Percentiles rank a stretch among this genome's conserved stretches.
Evolutionary conservation across 2,113 vertebrate genomes (phyloP).

Genomic region (Sterrhoptilus dennistouni): DNA sequence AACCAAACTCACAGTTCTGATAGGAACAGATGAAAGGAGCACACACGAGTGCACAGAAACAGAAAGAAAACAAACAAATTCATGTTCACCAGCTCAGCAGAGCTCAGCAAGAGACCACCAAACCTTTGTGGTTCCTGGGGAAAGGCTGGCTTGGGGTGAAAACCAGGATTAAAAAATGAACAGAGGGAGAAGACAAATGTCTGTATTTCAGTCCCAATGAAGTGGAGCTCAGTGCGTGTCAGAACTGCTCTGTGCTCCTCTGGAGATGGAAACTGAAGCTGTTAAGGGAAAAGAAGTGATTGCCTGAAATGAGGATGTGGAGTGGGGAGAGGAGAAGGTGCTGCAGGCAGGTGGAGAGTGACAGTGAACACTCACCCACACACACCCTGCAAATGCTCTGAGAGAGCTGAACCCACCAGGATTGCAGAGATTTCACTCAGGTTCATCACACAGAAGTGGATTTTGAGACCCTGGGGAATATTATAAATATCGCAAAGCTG

Average conservation of each 20-base stretch:
- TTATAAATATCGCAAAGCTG: too few species aligned
- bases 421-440: too few species aligned
- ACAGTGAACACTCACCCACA: too few species aligned
- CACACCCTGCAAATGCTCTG: too few species aligned
- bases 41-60: too few species aligned
- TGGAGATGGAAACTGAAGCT: background rate
- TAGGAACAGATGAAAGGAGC: too few species aligned
- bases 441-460: too few species aligned
- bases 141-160: background rate
- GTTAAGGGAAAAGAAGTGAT: background rate
- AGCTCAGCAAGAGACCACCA: background rate
- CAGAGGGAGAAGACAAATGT: background rate
- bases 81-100: background rate
- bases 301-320: background rate
- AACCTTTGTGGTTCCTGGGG: background rate
- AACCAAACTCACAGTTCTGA: too few species aligned
- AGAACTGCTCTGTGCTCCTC: background rate
- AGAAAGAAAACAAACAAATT: too few species aligned
- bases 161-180: background rate
- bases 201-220: background rate
- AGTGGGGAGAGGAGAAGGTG: background rate
- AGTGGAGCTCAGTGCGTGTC: background rate
- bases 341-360: background rate
- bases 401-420: too few species aligned
- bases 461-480: too few species aligned